Conservation (phyloP, 2,113 vertebrate genomes). For the Ranitomeya imitator region DNA sequence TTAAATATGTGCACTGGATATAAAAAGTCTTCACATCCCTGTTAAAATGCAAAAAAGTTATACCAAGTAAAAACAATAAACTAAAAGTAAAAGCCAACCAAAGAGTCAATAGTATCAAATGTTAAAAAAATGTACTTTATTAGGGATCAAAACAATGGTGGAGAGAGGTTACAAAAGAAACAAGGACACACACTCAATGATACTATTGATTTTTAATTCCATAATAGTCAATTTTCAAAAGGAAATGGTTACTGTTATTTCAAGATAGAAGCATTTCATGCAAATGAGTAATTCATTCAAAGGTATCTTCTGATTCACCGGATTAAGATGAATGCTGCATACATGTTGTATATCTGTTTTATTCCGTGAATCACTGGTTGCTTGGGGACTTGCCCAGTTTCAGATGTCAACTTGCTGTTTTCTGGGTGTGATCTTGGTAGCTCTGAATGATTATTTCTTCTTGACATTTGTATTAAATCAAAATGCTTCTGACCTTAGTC, state of each 20-base stretch:
- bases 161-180: too few relatives aligned
- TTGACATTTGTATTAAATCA: neutral
- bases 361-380: neutral
- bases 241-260: neutral
- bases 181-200: too few relatives aligned
- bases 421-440: neutral
- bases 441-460: neutral
- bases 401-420: slow-evolving; percentile 18
- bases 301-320: neutral
- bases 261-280: neutral
- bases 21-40: too few relatives aligned
- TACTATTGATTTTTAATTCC: too few relatives aligned
- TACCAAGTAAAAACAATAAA: too few relatives aligned
- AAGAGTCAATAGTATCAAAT: too few relatives aligned
- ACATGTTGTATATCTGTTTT: neutral
- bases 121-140: too few relatives aligned
- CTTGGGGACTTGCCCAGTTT: neutral
- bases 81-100: too few relatives aligned
- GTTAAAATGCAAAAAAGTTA: too few relatives aligned
- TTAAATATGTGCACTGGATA: too few relatives aligned
- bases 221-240: too few relatives aligned
- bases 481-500: neutral
- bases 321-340: neutral
- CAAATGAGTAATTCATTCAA: neutral
- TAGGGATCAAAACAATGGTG: too few relatives aligned